phyloP scores from a whole-genome alignment of 2,888 invertebrate genomes.

The Dioctria linearis region DNA sequence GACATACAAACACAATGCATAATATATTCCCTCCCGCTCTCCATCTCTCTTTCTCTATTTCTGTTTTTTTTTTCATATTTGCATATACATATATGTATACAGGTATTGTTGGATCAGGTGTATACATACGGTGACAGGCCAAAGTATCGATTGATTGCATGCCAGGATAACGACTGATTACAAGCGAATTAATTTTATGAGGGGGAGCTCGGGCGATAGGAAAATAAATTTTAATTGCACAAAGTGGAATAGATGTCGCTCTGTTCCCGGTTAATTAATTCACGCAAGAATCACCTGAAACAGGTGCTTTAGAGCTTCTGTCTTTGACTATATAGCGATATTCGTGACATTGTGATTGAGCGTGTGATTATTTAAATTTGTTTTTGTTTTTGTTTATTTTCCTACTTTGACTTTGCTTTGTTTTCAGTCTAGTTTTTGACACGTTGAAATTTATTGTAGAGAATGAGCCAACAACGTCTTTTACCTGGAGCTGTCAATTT shows the following conservation, averaged over 20 bases:
- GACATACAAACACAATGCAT: too few species aligned
- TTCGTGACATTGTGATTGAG: background rate
- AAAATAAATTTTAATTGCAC: constrained; percentile 49
- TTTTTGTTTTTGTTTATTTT: constrained; percentile 4
- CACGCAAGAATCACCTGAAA: constrained; percentile 31
- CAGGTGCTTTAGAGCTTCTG: constrained; percentile 37
- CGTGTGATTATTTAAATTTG: constrained; percentile 41
- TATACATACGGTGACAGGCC: constrained; percentile 14
- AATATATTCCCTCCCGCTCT: too few species aligned
- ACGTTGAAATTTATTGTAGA: constrained; percentile 51
- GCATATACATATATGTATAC: background rate
- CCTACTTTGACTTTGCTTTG: constrained; percentile 4
- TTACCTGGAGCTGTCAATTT: constrained; percentile 50
- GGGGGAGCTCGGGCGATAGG: background rate
- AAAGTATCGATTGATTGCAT: constrained; percentile 51
- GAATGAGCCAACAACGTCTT: constrained; percentile 22
- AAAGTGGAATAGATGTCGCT: constrained; percentile 44
- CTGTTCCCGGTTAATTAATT: constrained; percentile 32
- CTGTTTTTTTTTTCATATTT: background rate
- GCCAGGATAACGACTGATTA: constrained; percentile 47
- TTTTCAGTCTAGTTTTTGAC: constrained; percentile 45
- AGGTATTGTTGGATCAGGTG: constrained; percentile 8
- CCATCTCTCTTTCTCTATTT: too few species aligned
- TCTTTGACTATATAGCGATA: background rate
- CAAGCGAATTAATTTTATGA: constrained; percentile 48